These are phyloP conservation scores for Drosophila yakuba DNA, from an alignment of 1,140 invertebrate genomes.

Conservation along the genomic window DNA sequence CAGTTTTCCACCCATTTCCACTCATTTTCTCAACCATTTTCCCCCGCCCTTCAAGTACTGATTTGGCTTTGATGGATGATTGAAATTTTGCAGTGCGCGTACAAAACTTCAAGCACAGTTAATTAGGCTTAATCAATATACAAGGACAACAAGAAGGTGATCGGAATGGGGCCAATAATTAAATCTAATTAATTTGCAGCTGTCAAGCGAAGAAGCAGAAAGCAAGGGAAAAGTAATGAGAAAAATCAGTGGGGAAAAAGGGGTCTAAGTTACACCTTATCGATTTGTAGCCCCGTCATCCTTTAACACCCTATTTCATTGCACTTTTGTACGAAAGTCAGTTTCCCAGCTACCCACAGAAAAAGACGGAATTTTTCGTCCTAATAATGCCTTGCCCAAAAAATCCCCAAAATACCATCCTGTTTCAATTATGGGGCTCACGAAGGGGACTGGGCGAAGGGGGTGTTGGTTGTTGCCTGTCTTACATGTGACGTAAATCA, in stretches of 20 bases:
- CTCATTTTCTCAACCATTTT: neutral
- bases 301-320: slow-evolving; percentile 16
- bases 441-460: neutral
- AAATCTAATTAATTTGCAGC: slow-evolving; percentile 83
- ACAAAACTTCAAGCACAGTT: slow-evolving; percentile 79
- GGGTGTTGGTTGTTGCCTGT: slow-evolving; percentile 36
- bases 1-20: neutral
- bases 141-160: slow-evolving; percentile 34
- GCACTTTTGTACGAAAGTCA: slow-evolving; percentile 60
- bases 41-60: slow-evolving; percentile 11
- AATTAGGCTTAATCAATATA: slow-evolving; percentile 78
- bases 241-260: neutral
- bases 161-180: slow-evolving; percentile 65
- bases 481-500: slow-evolving; percentile 76
- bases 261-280: slow-evolving; percentile 58
- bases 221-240: slow-evolving; percentile 14
- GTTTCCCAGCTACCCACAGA: slow-evolving; percentile 55
- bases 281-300: slow-evolving; percentile 74
- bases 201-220: slow-evolving; percentile 57
- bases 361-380: slow-evolving; percentile 58
- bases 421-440: slow-evolving; percentile 46
- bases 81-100: slow-evolving; percentile 71
- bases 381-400: slow-evolving; percentile 58
- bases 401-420: slow-evolving; percentile 10
- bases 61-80: slow-evolving; percentile 77